A percentile compares a stretch with the other conserved stretches of the same genome.
phyloP scores from a whole-genome alignment of 2,797 vertebrate genomes.

The Bufotes viridis region DNA sequence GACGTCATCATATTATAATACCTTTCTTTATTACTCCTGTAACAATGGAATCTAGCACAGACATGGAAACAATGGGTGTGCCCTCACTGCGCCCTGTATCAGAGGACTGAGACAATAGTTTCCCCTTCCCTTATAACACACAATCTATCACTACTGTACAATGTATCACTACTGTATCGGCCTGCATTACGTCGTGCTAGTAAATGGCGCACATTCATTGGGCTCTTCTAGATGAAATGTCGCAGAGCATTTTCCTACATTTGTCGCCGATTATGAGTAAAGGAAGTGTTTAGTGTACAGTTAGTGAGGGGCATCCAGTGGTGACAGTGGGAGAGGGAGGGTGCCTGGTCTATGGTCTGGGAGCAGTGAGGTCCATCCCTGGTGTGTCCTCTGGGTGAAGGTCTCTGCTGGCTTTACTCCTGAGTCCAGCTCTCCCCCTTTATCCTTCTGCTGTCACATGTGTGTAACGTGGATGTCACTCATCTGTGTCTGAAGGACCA shows the following conservation, averaged over 20 bases:
- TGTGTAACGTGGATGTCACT: constrained; percentile 27
- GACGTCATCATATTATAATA: not conserved
- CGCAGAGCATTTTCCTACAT: not conserved
- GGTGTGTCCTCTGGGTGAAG: not conserved
- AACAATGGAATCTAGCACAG: not conserved
- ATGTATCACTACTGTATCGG: not conserved
- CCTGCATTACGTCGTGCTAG: not conserved
- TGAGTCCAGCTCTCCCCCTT: not conserved
- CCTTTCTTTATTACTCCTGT: no score
- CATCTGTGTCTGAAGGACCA: constrained; percentile 40
- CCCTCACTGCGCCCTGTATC: no score
- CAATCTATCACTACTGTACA: no score
- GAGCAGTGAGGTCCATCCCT: not conserved
- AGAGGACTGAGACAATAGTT: no score
- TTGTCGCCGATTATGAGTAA: not conserved
- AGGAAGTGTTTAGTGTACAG: not conserved
- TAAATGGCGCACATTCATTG: not conserved
- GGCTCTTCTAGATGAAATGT: not conserved
- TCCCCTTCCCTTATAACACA: no score
- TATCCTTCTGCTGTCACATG: constrained; percentile 5
- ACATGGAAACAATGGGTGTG: not conserved
- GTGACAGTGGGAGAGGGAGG: not conserved
- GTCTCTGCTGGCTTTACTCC: not conserved
- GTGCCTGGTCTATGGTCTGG: not conserved
- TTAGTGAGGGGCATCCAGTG: not conserved